Conservation (phyloP, 1,140 invertebrate genomes). For the Drosophila elegans region DNA sequence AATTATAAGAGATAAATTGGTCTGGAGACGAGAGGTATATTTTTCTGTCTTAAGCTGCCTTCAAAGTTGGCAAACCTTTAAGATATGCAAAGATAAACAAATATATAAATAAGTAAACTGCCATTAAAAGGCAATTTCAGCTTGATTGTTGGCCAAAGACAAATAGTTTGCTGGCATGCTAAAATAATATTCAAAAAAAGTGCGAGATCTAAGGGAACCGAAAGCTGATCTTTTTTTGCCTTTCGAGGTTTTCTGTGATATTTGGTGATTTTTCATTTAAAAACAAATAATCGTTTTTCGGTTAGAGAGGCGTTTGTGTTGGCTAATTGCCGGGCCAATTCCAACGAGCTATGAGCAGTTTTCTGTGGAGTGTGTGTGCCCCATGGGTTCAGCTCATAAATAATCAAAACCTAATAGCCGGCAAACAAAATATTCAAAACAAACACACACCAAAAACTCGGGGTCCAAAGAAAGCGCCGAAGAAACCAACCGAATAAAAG, state of each 20-base stretch:
- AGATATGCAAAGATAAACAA: slow-evolving; percentile 30
- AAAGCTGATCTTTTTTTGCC: slow-evolving; percentile 21
- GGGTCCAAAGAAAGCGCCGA: slow-evolving; percentile 16
- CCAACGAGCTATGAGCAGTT: slow-evolving; percentile 39
- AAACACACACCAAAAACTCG: slow-evolving; percentile 30
- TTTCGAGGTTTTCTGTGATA: slow-evolving; percentile 9
- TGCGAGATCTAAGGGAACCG: slow-evolving; percentile 19
- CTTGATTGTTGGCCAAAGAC: slow-evolving; percentile 61
- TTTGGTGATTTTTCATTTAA: slow-evolving; percentile 50
- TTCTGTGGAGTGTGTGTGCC: slow-evolving; percentile 21
- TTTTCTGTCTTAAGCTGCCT: background rate
- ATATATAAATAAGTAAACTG: slow-evolving; percentile 60
- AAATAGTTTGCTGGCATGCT: slow-evolving; percentile 57
- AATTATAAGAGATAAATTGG: slow-evolving; percentile 53
- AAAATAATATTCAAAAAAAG: slow-evolving; percentile 44
- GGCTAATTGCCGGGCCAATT: slow-evolving; percentile 53
- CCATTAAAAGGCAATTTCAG: slow-evolving; percentile 74
- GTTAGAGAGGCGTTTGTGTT: slow-evolving; percentile 36
- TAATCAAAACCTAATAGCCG: slow-evolving; percentile 63
- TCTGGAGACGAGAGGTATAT: slow-evolving; percentile 9
- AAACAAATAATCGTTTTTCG: slow-evolving; percentile 44
- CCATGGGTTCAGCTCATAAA: slow-evolving; percentile 59
- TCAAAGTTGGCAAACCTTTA: slow-evolving; percentile 11
- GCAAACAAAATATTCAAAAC: slow-evolving; percentile 62
- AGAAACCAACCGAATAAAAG: slow-evolving; percentile 21